These are phyloP conservation scores for Lagria hirta DNA, from an alignment of 2,888 invertebrate genomes.

Conservation along the genomic window DNA sequence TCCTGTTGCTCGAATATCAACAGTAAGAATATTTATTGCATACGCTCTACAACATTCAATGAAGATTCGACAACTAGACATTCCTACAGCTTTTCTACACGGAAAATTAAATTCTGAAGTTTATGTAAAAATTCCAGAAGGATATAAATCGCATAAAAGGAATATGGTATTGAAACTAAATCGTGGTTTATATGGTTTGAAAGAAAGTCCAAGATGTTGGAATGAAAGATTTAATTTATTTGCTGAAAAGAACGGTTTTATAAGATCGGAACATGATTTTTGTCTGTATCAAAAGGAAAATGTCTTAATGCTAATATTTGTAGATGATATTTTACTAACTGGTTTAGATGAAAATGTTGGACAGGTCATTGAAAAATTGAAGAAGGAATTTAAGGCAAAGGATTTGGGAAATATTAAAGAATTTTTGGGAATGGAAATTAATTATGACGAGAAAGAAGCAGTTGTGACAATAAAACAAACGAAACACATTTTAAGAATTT, in stretches of 20 bases:
- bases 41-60: conserved; percentile 23
- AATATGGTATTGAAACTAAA: too few species aligned
- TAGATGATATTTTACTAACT: conserved; percentile 29
- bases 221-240: too few species aligned
- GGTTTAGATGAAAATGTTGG: conserved; percentile 13
- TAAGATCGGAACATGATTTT: too few species aligned
- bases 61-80: conserved; percentile 27
- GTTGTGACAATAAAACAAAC: conserved; percentile 18
- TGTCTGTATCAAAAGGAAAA: too few species aligned
- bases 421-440: conserved; percentile 27
- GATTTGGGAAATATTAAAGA: conserved; percentile 22
- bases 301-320: conserved; percentile 30
- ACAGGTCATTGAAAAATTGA: conserved; percentile 12
- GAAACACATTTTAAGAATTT: conserved; percentile 25
- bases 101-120: too few species aligned
- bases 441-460: conserved; percentile 19
- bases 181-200: too few species aligned
- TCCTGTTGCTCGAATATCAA: conserved; percentile 27
- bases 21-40: conserved; percentile 29
- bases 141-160: too few species aligned
- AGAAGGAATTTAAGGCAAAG: conserved; percentile 26
- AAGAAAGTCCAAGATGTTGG: too few species aligned
- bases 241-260: too few species aligned
- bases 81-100: conserved; percentile 31
- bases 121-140: too few species aligned